Base-by-base conservation (phyloP, 2,888 invertebrate species). In the Synergus umbraculus region DNA sequence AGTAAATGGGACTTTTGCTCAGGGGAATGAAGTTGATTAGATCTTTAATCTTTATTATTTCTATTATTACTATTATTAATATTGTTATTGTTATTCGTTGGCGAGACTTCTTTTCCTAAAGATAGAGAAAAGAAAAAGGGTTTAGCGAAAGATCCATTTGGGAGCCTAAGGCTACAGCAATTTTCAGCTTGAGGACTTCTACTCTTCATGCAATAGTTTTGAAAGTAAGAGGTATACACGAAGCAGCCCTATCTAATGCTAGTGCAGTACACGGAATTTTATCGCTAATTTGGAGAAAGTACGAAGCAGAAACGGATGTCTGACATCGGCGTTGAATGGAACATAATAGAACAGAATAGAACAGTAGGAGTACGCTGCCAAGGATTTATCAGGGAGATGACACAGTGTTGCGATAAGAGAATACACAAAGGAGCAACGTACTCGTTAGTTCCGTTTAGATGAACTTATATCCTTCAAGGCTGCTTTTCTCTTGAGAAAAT, bases 221-320 rank as follows among this genome's bases (percentile, higher is more conserved):
- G 87, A 88, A 88, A 88, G 88, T 87, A 87, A 88, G 85, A 88
- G 86, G 83, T 83, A 83, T 65, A 77, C 49, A 83, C 80, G 77
- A 76, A 67, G 84, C 87, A 85, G 78, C 86, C 86, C 85, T 83
- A 86, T 87, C 87, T 87, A 87, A 87, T 88, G 80, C 78, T 83
- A 85, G 82, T 66, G 65, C 78, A 63, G 60, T 13, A 49, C 60
- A 78, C 78, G 82, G 78, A 80, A 84, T 84, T 85, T 86, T 84
- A 81, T 83, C 83, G 83, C 85, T 88, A 88, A 88, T 88, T 88
- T 85, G 87, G 88, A 82, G 88, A 88, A 88, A 88, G 88, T 29
- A 9, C 15, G 43, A 13, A 49, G 15, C 60, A 41, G 29, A 76
- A 76, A 41, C 18, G 18, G 12, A 79, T 63, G 41, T 44, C 44